Evolutionary conservation across 2,888 invertebrate species (phyloP).

Genomic region (Helobdella robusta): DNA sequence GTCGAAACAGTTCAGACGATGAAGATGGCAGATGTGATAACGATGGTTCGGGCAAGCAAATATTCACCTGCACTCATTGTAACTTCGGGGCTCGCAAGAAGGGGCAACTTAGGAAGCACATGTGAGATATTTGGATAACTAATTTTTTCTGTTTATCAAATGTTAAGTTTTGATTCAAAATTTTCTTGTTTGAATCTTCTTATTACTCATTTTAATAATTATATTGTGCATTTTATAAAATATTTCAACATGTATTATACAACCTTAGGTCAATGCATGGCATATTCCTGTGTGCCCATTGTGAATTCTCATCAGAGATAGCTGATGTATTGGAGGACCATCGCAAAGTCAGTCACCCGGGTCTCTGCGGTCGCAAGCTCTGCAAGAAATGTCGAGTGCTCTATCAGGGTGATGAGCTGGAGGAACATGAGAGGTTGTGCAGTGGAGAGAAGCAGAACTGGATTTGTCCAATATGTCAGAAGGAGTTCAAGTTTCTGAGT

Average conservation of each 20-base stretch:
- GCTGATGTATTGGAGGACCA: conserved; percentile 41
- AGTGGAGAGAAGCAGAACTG: conserved; percentile 41
- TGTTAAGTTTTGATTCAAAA: neutral
- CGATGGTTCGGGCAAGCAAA: conserved; percentile 27
- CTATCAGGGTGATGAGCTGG: conserved; percentile 35
- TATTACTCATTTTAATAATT: neutral
- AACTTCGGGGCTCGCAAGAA: conserved; percentile 42
- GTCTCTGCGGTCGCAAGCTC: conserved; percentile 42
- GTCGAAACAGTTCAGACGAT: conserved; percentile 17
- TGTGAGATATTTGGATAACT: conserved; percentile 26
- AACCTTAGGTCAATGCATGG: conserved; percentile 28
- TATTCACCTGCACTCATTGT: conserved; percentile 38
- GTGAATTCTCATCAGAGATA: conserved; percentile 39
- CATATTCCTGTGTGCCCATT: conserved; percentile 41
- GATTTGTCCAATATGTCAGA: conserved; percentile 43
- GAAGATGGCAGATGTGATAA: conserved; percentile 15
- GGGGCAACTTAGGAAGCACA: conserved; percentile 43
- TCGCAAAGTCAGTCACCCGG: conserved; percentile 40
- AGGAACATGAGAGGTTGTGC: conserved; percentile 43
- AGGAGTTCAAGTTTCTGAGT: conserved; percentile 46
- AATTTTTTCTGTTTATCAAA: neutral
- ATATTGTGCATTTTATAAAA: neutral
- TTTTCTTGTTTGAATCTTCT: neutral
- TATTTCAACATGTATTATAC: neutral
- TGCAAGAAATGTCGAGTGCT: conserved; percentile 42